A percentile compares a stretch with the other conserved stretches of the same genome.
Evolutionary conservation across 2,113 vertebrate genomes (phyloP).

Genomic region (Apistogramma diplotaenia): DNA sequence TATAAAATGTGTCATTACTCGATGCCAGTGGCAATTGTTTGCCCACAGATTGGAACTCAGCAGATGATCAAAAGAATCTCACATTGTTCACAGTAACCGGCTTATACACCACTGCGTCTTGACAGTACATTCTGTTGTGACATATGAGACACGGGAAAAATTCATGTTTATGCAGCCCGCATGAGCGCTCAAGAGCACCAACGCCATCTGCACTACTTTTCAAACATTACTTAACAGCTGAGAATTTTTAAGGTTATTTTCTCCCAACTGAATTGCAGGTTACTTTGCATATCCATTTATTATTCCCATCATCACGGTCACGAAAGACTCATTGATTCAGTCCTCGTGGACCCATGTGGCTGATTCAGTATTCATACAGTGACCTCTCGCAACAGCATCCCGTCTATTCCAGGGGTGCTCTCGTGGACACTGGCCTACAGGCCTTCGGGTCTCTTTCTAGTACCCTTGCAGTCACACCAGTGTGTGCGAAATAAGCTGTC

Average conservation of each 20-base stretch:
- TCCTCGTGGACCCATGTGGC: constrained; percentile 30
- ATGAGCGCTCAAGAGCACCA: constrained; percentile 12
- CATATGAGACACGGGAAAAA: background rate
- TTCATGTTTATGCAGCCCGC: constrained; percentile 14
- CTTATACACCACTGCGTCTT: constrained; percentile 7
- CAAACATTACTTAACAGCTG: constrained; percentile 27
- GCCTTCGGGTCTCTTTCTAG: constrained; percentile 39
- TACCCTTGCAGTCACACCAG: constrained; percentile 31
- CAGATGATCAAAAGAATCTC: constrained; percentile 57
- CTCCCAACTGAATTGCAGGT: background rate
- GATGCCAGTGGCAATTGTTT: constrained; percentile 63
- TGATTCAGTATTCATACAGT: constrained; percentile 60
- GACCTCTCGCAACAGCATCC: constrained; percentile 58
- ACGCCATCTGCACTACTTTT: constrained; percentile 30
- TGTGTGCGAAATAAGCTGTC: constrained; percentile 65
- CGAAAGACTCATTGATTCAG: constrained; percentile 36
- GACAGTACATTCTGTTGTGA: constrained; percentile 26
- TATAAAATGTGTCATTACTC: constrained; percentile 72
- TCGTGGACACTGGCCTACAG: constrained; percentile 42
- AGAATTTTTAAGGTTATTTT: background rate
- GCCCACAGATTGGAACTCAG: constrained; percentile 53
- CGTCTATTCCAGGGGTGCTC: constrained; percentile 45
- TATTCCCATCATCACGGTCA: constrained; percentile 11
- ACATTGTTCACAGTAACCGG: constrained; percentile 18
- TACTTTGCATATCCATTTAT: constrained; percentile 41